Evolutionary conservation across 2,888 invertebrate genomes (phyloP).

Genomic region (Silvanus unidentatus): DNA sequence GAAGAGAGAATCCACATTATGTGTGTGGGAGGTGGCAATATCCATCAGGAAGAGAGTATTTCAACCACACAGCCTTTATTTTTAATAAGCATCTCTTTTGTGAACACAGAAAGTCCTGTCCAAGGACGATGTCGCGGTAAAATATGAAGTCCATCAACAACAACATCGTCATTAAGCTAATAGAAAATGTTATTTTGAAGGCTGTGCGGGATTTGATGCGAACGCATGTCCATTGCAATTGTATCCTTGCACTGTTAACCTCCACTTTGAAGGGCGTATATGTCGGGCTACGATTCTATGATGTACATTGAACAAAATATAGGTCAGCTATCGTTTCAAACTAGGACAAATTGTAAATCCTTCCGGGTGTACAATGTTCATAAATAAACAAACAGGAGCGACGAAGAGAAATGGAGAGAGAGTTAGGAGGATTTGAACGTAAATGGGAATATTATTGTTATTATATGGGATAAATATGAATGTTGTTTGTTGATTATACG

Average conservation of each 20-base stretch:
- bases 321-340: slow-evolving; percentile 8
- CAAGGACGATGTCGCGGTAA: no score
- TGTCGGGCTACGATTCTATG: not conserved
- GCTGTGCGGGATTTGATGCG: slow-evolving; percentile 3
- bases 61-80: not conserved
- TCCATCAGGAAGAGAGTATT: not conserved
- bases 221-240: slow-evolving; percentile 14
- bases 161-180: not conserved
- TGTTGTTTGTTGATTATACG: no score
- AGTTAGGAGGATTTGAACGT: no score
- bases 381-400: no score
- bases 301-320: not conserved
- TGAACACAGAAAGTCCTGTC: no score
- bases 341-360: slow-evolving; percentile 10
- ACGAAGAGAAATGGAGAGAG: no score
- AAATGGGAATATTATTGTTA: no score
- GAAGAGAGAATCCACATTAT: slow-evolving; percentile 5
- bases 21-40: not conserved
- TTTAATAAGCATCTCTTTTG: no score
- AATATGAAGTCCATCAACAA: not conserved
- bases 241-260: slow-evolving; percentile 12
- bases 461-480: no score
- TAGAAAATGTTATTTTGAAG: slow-evolving; percentile 5
- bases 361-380: not conserved
- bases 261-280: slow-evolving; percentile 7